phyloP scores from a whole-genome alignment of 2,888 invertebrate genomes.

The Andrena chrysosceles region DNA sequence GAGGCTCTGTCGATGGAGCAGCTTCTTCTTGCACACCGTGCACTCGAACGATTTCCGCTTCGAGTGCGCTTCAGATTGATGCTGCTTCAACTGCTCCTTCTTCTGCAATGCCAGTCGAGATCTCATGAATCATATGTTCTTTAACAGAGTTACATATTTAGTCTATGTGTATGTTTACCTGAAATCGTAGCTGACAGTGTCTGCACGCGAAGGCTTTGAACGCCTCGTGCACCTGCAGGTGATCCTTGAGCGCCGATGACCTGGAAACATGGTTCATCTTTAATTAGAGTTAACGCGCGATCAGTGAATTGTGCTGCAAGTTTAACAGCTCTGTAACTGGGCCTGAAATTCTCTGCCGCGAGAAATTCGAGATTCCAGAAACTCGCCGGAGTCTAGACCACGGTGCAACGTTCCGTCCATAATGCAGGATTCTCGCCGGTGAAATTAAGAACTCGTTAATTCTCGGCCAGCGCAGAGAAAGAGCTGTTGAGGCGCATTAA shows the following conservation, averaged over 20 bases:
- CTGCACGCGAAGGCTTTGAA: constrained; percentile 45
- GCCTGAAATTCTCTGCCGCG: too few relatives aligned
- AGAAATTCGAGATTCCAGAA: neutral
- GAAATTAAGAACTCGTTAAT: constrained; percentile 10
- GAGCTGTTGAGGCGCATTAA: neutral
- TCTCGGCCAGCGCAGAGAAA: neutral
- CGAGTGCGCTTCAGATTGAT: constrained; percentile 35
- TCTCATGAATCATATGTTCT: too few relatives aligned
- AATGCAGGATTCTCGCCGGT: neutral
- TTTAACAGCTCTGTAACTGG: too few relatives aligned
- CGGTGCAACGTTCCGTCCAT: neutral
- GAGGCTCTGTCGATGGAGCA: constrained; percentile 55
- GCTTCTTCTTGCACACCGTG: constrained; percentile 64
- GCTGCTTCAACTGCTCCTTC: constrained; percentile 32
- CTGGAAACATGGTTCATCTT: constrained; percentile 26
- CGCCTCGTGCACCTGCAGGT: constrained; percentile 55
- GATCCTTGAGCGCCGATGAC: constrained; percentile 56
- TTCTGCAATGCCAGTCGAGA: constrained; percentile 33
- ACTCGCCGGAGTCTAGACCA: neutral
- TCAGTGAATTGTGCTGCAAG: too few relatives aligned
- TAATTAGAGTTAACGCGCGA: too few relatives aligned
- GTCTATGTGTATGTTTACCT: constrained; percentile 33
- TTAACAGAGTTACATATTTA: too few relatives aligned
- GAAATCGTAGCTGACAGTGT: constrained; percentile 58
- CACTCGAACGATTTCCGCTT: constrained; percentile 53